Evolutionary conservation across 2,797 vertebrate species (phyloP).

Genomic region (Agapornis canus): DNA sequence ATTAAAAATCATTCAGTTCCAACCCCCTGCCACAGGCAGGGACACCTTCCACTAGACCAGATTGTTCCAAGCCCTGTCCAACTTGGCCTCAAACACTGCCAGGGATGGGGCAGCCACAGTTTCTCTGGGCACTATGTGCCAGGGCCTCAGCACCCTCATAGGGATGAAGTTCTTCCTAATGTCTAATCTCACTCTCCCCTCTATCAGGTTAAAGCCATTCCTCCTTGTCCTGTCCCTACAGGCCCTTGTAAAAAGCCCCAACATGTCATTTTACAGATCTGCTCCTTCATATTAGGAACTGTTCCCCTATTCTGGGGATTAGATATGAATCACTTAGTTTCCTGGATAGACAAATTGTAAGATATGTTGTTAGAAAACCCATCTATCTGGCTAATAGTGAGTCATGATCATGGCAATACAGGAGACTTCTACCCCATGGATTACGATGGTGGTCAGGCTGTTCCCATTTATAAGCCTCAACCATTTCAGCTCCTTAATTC

Average conservation of each 20-base stretch:
- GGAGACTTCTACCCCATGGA: not conserved
- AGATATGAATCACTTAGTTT: not conserved
- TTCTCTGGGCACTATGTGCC: not conserved
- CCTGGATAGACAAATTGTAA: too few relatives aligned
- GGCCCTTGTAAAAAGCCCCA: not conserved
- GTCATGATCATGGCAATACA: not conserved
- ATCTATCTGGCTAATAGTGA: not conserved
- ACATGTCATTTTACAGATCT: not conserved
- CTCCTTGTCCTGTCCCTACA: not conserved
- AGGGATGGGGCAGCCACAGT: not conserved
- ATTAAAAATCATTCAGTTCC: not conserved
- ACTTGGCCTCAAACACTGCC: not conserved
- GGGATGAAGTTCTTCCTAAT: not conserved
- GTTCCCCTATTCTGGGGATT: not conserved
- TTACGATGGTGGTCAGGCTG: not conserved
- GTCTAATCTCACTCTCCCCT: not conserved
- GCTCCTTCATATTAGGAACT: not conserved
- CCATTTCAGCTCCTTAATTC: conserved; percentile 51
- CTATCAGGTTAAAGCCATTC: not conserved
- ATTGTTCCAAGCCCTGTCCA: not conserved
- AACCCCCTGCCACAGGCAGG: too few relatives aligned
- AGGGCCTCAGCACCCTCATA: not conserved
- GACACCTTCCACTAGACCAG: not conserved
- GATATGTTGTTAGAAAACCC: too few relatives aligned
- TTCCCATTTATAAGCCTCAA: conserved; percentile 9